phyloP scores from a whole-genome alignment of 2,113 vertebrate genomes.

The Phylloscopus whistleri region DNA sequence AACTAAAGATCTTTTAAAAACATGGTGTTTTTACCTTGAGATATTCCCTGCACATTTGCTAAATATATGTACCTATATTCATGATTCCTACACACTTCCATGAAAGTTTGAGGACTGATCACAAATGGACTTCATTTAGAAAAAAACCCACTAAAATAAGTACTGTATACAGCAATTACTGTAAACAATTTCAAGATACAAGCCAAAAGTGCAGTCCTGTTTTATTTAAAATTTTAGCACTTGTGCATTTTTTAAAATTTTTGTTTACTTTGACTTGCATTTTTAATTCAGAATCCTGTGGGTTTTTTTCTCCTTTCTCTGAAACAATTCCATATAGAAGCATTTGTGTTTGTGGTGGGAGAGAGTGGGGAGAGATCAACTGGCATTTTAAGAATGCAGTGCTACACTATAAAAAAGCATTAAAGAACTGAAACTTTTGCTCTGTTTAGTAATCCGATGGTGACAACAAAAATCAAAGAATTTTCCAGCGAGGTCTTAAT shows the following conservation, averaged over 20 bases:
- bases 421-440: not conserved
- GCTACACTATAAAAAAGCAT: not conserved
- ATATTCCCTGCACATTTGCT: not conserved
- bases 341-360: not conserved
- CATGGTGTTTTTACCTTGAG: not conserved
- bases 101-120: not conserved
- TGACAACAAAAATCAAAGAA: not conserved
- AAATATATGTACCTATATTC: not conserved
- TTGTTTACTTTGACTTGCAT: not conserved
- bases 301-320: not conserved
- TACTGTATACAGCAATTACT: not conserved
- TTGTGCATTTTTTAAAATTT: fast-evolving
- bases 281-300: not conserved
- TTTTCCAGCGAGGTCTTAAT: not conserved
- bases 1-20: not conserved
- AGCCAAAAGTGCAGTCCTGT: not conserved
- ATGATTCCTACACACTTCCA: not conserved
- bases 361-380: not conserved
- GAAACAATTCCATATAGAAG: not conserved
- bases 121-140: not conserved
- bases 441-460: not conserved
- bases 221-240: not conserved
- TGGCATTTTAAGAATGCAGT: not conserved
- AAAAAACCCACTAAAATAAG: not conserved
- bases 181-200: not conserved